phyloP scores from a whole-genome alignment of 2,797 vertebrate species.

The Diplodus sargus region DNA sequence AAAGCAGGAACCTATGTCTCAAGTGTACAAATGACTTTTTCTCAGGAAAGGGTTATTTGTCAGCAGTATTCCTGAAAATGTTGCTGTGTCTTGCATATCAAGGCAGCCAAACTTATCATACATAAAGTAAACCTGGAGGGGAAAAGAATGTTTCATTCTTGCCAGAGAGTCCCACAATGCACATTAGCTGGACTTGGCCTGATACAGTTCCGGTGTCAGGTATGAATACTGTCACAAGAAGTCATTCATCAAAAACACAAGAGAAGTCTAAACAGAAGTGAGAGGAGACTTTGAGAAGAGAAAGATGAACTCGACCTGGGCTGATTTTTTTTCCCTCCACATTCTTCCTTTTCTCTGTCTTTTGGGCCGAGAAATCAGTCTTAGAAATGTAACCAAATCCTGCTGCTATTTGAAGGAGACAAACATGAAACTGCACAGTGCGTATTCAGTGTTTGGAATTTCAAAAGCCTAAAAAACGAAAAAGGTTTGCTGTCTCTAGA shows the following conservation, averaged over 20 bases:
- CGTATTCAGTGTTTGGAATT: background rate
- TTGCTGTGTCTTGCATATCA: background rate
- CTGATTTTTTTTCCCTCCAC: background rate
- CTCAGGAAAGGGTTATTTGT: background rate
- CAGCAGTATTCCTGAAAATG: background rate
- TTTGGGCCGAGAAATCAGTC: background rate
- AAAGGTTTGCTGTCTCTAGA: background rate
- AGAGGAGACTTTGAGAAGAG: slow-evolving; percentile 12
- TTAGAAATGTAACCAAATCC: slow-evolving; percentile 5
- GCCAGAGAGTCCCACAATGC: background rate
- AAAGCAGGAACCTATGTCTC: slow-evolving; percentile 3
- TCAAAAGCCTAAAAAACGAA: background rate
- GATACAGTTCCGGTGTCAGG: slow-evolving; percentile 17
- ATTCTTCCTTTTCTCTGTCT: slow-evolving; percentile 3
- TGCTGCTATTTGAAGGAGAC: background rate
- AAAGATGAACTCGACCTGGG: slow-evolving; percentile 6
- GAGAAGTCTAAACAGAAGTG: slow-evolving; percentile 47
- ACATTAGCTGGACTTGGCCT: slow-evolving; percentile 12
- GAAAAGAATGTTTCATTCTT: background rate
- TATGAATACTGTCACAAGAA: slow-evolving; percentile 45
- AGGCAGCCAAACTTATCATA: background rate
- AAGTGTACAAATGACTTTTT: slow-evolving; percentile 17
- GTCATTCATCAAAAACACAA: background rate
- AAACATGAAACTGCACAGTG: background rate
- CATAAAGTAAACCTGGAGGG: slow-evolving; percentile 8